These are phyloP conservation scores for Drosophila prosaltans DNA, from an alignment of 1,140 invertebrate genomes.

Conservation along the genomic window DNA sequence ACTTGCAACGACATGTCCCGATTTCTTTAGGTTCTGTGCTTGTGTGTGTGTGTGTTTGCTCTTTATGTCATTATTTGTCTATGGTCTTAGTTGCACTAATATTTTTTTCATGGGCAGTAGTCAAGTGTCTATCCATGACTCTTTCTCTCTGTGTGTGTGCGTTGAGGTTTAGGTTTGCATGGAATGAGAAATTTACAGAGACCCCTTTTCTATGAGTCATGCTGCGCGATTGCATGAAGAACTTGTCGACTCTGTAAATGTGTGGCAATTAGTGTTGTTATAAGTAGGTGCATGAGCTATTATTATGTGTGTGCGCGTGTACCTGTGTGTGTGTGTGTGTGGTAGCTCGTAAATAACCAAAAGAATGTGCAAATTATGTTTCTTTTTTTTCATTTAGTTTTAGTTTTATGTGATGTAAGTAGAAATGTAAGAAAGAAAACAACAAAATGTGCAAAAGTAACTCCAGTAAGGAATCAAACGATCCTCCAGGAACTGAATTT, in stretches of 20 bases:
- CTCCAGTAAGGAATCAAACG: too few species aligned
- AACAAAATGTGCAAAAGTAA: too few species aligned
- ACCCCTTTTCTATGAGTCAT: conserved; percentile 59
- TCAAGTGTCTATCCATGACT: conserved; percentile 38
- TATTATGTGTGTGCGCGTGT: conserved; percentile 26
- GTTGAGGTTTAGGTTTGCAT: conserved; percentile 15
- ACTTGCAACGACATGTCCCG: conserved; percentile 54
- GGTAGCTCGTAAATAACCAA: conserved; percentile 7
- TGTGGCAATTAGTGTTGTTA: conserved; percentile 61
- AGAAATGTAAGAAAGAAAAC: too few species aligned
- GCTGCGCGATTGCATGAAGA: conserved; percentile 40
- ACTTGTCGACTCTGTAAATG: conserved; percentile 45
- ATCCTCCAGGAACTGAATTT: too few species aligned
- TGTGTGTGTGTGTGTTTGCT: conserved; percentile 28
- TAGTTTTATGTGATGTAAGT: background rate
- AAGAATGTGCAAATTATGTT: conserved; percentile 11
- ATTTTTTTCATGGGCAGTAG: conserved; percentile 71
- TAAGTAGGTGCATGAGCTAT: conserved; percentile 42
- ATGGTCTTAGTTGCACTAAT: conserved; percentile 75
- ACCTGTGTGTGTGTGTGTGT: conserved; percentile 4
- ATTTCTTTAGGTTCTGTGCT: background rate
- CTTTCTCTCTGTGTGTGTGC: background rate
- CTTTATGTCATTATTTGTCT: conserved; percentile 73
- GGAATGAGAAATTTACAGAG: conserved; percentile 25
- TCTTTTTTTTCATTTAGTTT: background rate